A percentile compares a stretch with the other conserved stretches of the same genome.
phyloP scores from a whole-genome alignment of 2,888 invertebrate species.

The Urechis unicinctus region DNA sequence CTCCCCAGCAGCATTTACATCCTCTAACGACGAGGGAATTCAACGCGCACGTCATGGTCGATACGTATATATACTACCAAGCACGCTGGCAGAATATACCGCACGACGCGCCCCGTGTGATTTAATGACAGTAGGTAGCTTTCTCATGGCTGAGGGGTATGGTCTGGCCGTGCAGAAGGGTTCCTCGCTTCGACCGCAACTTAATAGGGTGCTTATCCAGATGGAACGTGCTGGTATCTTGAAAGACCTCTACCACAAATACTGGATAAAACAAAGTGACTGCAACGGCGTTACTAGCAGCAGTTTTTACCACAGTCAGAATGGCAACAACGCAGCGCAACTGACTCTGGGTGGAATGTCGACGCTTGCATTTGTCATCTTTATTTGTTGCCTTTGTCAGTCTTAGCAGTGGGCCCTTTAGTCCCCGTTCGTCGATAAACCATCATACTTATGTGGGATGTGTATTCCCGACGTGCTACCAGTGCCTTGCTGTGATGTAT shows the following conservation, averaged over 20 bases:
- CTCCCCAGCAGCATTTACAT: conserved; percentile 14
- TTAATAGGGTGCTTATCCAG: conserved; percentile 12
- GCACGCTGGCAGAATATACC: conserved; percentile 21
- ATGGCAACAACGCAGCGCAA: too few species aligned
- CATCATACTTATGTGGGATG: too few species aligned
- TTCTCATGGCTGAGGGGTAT: conserved; percentile 15
- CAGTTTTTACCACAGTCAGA: conserved; percentile 10
- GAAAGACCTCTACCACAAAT: conserved; percentile 14
- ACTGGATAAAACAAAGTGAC: conserved; percentile 12
- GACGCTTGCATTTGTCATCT: too few species aligned
- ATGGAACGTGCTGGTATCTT: conserved; percentile 15
- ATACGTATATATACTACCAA: conserved; percentile 21
- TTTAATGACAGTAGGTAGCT: conserved; percentile 15
- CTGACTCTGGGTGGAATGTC: too few species aligned
- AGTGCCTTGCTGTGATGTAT: too few species aligned
- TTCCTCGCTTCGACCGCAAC: conserved; percentile 13
- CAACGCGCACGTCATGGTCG: conserved; percentile 7
- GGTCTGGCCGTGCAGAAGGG: conserved; percentile 18
- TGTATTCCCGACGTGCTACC: too few species aligned
- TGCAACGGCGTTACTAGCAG: conserved; percentile 18
- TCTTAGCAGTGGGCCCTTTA: too few species aligned
- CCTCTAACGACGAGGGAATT: conserved; percentile 21
- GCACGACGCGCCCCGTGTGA: conserved; percentile 17
- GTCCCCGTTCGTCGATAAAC: too few species aligned
- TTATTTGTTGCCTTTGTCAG: too few species aligned